These are phyloP conservation scores for Lithophane semibrunnea DNA, from an alignment of 2,888 invertebrate genomes.

Conservation along the genomic window DNA sequence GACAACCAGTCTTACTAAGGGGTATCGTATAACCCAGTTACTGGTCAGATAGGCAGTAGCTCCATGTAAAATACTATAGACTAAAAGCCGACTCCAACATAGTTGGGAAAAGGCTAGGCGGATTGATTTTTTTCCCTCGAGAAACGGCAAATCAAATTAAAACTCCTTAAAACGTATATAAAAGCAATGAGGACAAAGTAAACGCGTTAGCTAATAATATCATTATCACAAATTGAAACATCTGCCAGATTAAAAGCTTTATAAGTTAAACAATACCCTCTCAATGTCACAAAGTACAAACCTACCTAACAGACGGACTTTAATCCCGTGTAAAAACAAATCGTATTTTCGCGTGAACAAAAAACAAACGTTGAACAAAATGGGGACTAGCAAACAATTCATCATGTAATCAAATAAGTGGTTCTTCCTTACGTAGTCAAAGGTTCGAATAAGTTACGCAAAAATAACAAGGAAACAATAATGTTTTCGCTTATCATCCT, in stretches of 20 bases:
- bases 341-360: conserved; percentile 23
- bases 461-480: conserved; percentile 43
- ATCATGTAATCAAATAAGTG: conserved; percentile 60
- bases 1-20: no score
- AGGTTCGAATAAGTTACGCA: conserved; percentile 31
- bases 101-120: no score
- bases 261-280: conserved; percentile 35
- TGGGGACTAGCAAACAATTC: conserved; percentile 35
- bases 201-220: neutral
- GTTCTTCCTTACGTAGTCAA: conserved; percentile 20
- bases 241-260: conserved; percentile 30
- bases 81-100: no score
- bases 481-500: conserved; percentile 45
- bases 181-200: conserved; percentile 11
- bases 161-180: neutral
- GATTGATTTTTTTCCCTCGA: no score
- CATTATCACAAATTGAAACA: conserved; percentile 25
- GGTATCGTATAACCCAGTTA: no score
- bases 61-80: no score
- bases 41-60: no score
- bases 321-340: conserved; percentile 41
- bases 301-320: neutral
- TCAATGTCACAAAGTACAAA: conserved; percentile 18
- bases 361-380: conserved; percentile 37
- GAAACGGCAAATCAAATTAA: neutral